Base-by-base conservation (phyloP, 2,113 vertebrate genomes). In the Chauna torquata region DNA sequence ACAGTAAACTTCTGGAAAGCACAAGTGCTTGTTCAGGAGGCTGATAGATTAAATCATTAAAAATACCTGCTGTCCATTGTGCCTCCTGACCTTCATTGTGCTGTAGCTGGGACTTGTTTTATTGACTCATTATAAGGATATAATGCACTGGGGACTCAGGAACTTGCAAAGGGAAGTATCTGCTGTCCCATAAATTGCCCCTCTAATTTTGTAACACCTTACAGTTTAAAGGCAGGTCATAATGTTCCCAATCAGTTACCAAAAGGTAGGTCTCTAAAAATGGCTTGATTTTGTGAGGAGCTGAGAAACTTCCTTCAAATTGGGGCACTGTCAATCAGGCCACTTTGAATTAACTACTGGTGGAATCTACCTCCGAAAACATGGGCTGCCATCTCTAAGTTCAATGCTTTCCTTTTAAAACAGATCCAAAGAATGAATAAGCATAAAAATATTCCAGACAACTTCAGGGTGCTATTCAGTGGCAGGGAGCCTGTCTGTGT, bases 91-190 rank as follows among this genome's bases (percentile, higher is more conserved):
- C 74, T 97, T 92, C 75, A 74, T 75, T 62, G 82, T 74, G 80
- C 78, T 65, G 82, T 69, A 71, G 84, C 66, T 50, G 16, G 84
- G 88, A 81, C 95, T 96, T 94, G 71, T 95, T 97, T 98, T 98
- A 98, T 96, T 97, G 94, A 96, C 88, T 97, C 90, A 65, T 97
- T 97, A 84, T 74, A 77, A 91, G 76, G 94, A 77, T 75, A 93
- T 87, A 96, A 90, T 84, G 75, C 84, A 88, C 54, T 94, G 89
- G 96, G 45, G 77, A 91, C 87, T 83, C 93, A 68, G 91, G 95
- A 96, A 96, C 85, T 69, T 82, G 82, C 80, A 88, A 76, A 93
- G 62, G 91, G 57, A 68, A 84, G 77, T 95, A 91, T 90, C 62
- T 94, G 77, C 80, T 91, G 92, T 97, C 92, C 95, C 90, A 90